Percentiles rank a stretch among this genome's conserved stretches.
Evolutionary conservation across 1,140 invertebrate genomes (phyloP).

Genomic region (Luehdorfia chinensis): DNA sequence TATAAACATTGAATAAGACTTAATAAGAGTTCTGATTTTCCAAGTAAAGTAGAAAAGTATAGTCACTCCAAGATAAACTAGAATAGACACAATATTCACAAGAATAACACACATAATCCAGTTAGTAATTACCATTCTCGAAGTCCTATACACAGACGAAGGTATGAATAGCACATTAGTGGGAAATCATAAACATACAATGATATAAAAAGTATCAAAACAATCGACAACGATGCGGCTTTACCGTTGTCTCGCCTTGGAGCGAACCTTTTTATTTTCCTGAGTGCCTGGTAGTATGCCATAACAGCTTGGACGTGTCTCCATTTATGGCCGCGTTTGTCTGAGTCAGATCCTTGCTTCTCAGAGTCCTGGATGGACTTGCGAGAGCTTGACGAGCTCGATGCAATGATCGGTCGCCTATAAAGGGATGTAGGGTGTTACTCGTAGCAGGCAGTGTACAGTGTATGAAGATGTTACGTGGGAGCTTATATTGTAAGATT

Average conservation of each 20-base stretch:
- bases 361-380: constrained; percentile 53
- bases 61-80: constrained; percentile 54
- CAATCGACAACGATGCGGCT: constrained; percentile 56
- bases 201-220: constrained; percentile 43
- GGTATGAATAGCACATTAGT: constrained; percentile 51
- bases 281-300: constrained; percentile 90
- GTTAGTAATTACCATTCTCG: constrained; percentile 55
- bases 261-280: constrained; percentile 90
- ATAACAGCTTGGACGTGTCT: constrained; percentile 89
- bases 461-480: constrained; percentile 24
- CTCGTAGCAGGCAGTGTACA: constrained; percentile 39
- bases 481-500: constrained; percentile 19
- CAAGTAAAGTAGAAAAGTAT: constrained; percentile 58
- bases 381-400: constrained; percentile 68
- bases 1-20: constrained; percentile 45
- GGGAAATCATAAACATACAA: constrained; percentile 61
- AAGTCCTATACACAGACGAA: constrained; percentile 66
- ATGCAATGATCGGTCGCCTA: constrained; percentile 70
- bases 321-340: constrained; percentile 87
- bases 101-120: constrained; percentile 62
- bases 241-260: constrained; percentile 46
- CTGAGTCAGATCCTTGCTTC: constrained; percentile 58
- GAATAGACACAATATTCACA: constrained; percentile 57
- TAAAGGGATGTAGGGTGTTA: constrained; percentile 67
- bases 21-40: constrained; percentile 27